These are phyloP conservation scores for Tenebrio molitor DNA, from an alignment of 1,140 invertebrate genomes.

Conservation along the genomic window DNA sequence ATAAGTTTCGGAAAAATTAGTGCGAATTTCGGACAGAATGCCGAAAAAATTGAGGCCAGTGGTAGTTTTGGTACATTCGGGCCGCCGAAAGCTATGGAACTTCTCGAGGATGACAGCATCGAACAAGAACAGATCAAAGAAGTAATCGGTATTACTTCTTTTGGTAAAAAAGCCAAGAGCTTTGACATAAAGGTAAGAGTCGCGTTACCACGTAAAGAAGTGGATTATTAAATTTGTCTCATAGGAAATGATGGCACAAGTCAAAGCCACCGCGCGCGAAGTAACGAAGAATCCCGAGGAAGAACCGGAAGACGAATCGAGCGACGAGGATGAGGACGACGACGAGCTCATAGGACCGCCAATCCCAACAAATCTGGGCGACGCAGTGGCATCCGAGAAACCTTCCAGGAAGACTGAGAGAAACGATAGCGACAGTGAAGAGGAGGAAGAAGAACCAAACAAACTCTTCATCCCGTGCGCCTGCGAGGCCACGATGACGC, in stretches of 20 bases:
- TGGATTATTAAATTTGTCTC: no score
- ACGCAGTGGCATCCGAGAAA: not conserved
- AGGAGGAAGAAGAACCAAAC: slow-evolving; percentile 69
- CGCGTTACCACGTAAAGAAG: no score
- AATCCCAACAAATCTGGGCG: slow-evolving; percentile 65
- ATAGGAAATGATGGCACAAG: slow-evolving; percentile 69
- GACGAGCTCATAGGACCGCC: slow-evolving; percentile 75
- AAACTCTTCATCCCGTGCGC: slow-evolving; percentile 79
- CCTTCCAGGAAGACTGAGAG: slow-evolving; percentile 13
- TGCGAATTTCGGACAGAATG: slow-evolving; percentile 65
- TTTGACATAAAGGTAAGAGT: slow-evolving; percentile 76
- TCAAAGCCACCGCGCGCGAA: slow-evolving; percentile 68
- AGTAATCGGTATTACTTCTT: slow-evolving; percentile 82
- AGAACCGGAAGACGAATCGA: slow-evolving; percentile 54
- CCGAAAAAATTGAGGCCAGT: slow-evolving; percentile 53
- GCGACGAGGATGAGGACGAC: slow-evolving; percentile 66
- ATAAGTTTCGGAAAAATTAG: slow-evolving; percentile 75
- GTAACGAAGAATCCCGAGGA: slow-evolving; percentile 57
- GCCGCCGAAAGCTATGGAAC: slow-evolving; percentile 69
- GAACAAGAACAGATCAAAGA: slow-evolving; percentile 77
- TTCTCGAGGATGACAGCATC: slow-evolving; percentile 75
- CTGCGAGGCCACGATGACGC: slow-evolving; percentile 86
- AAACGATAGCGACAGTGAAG: slow-evolving; percentile 66
- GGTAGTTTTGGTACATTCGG: slow-evolving; percentile 58
- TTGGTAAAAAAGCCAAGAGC: slow-evolving; percentile 83